Evolutionary conservation across 2,888 invertebrate genomes (phyloP), one percentile per base, ranked within the genome.

Genomic region (Lamellibrachia satsuma): DNA sequence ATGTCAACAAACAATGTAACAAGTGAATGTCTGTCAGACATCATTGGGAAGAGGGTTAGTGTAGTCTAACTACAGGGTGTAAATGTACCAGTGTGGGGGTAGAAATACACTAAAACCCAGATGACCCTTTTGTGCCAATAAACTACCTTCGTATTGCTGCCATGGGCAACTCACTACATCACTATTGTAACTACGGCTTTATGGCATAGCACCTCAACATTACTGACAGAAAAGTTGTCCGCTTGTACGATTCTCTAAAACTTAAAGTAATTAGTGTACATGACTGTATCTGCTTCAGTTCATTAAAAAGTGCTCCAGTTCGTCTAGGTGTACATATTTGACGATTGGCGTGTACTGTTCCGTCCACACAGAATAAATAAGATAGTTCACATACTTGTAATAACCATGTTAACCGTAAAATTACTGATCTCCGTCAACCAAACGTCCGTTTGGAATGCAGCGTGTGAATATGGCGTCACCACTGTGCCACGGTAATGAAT

Each of bases 391-490:
- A 75, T 22, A 75, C 75, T 22, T 75, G 22, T 15, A 75, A 75
- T 75, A 75, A 75, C 75, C 75, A 75, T 75, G 6, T 75, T 75
- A 75, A 75, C 15, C 75, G 75, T 75, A 75, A 75, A n/a, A 75
- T 75, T 75, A 75, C 75, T 75, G 15, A 75, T 75, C 75, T 75
- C 75, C 75, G n/a, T 22, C 75, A 75, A 75, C 75, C 75, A 75
- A 75, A 75, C 75, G 75, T 75, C 75, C 15, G 75, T 75, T 75
- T 75, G 75, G 75, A 75, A 75, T 75, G 75, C 75, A 75, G 75
- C 75, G 2, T 75, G 15, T n/a, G n/a, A 15, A 75, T 1, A 75
- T n/a, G n/a, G 75, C 75, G n/a, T 75, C 4, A 15, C 75, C 22
- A 75, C 6, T 3, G 22, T 75, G 22, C 75, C 22, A 75, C 6